Evolutionary conservation across 2,797 vertebrate species (phyloP), one percentile per base, ranked within the genome.

Genomic region (Discoglossus pictus): DNA sequence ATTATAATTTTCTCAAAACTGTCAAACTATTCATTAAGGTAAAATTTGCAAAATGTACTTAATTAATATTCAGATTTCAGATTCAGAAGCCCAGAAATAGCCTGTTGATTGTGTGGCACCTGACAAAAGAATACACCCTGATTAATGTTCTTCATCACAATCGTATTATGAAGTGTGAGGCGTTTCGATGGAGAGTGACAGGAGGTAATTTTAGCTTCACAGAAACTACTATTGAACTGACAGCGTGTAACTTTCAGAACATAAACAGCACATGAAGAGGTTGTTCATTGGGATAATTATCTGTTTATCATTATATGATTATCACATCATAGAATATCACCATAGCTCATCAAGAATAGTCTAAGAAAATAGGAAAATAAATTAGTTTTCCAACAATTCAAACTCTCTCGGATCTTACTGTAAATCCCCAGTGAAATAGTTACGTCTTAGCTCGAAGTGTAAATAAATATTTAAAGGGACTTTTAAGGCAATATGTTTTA

Each of bases 111-210:
- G 62, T 46, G 51, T 54, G 62, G 31, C 62, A 65, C 25, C 50
- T 65, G 62, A 65, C 51, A 65, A 65, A 44, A 65, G 51, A 65
- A 65, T 65, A 55, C 53, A 46, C 40, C 51, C 31, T 65, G 62
- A 65, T 65, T 65, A 54, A 65, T 65, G 39, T 53, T 65, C 51
- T 38, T n/a, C n/a, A n/a, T n/a, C n/a, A n/a, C n/a, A n/a, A n/a
- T n/a, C 21, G 48, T 54, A 65, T 55, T 54, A 55, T 55, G 51
- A 46, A 52, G 51, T 65, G 55, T 23, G 25, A 54, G 40, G 39
- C 62, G 46, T 65, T 65, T 50, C 55, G 62, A 65, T 55, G 51
- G 62, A 54, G 53, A 25, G 46, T 65, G 62, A 65, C 62, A 65
- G 55, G 50, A 65, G 50, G 62, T 65, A 65, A 65, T 65, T 65